Percentiles rank a stretch among this genome's conserved stretches.
Evolutionary conservation across 2,888 invertebrate genomes (phyloP).

Genomic region (Nymphalis polychloros): DNA sequence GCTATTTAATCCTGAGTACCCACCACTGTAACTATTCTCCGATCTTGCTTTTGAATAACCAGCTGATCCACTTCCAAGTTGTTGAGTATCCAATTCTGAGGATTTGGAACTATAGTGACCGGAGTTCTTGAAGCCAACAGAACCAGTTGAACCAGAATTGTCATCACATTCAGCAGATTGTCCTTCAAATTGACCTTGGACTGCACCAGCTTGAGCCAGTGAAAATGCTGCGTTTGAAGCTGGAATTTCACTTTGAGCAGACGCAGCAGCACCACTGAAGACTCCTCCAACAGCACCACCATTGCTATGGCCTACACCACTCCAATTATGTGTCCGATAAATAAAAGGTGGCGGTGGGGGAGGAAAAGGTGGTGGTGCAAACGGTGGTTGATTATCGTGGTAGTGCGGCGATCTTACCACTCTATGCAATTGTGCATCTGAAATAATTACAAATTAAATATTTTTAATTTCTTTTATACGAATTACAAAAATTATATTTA

Average conservation of each 20-base stretch:
- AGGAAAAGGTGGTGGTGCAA: slow-evolving; percentile 32
- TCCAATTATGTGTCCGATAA: slow-evolving; percentile 62
- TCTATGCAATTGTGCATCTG: slow-evolving; percentile 46
- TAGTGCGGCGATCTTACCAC: slow-evolving; percentile 47
- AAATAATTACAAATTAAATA: slow-evolving; percentile 33
- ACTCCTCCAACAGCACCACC: slow-evolving; percentile 55
- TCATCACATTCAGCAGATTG: slow-evolving; percentile 16
- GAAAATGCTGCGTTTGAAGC: slow-evolving; percentile 52
- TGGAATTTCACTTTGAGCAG: slow-evolving; percentile 47
- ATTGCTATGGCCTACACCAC: slow-evolving; percentile 51
- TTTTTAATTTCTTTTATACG: background rate
- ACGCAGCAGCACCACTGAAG: slow-evolving; percentile 57
- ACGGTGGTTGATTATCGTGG: slow-evolving; percentile 27
- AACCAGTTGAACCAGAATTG: background rate
- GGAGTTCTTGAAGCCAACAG: background rate
- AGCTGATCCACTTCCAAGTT: slow-evolving; percentile 12
- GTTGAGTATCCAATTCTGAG: background rate
- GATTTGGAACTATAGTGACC: slow-evolving; percentile 11
- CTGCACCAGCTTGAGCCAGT: slow-evolving; percentile 33
- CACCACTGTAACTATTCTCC: slow-evolving; percentile 19
- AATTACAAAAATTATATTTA: slow-evolving; percentile 16
- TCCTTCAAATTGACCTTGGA: background rate
- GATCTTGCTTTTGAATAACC: slow-evolving; percentile 25
- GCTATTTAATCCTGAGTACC: slow-evolving; percentile 7
- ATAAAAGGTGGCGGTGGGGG: slow-evolving; percentile 43